Evolutionary conservation across 2,888 invertebrate species (phyloP).

Genomic region (Druceiella hillmani): DNA sequence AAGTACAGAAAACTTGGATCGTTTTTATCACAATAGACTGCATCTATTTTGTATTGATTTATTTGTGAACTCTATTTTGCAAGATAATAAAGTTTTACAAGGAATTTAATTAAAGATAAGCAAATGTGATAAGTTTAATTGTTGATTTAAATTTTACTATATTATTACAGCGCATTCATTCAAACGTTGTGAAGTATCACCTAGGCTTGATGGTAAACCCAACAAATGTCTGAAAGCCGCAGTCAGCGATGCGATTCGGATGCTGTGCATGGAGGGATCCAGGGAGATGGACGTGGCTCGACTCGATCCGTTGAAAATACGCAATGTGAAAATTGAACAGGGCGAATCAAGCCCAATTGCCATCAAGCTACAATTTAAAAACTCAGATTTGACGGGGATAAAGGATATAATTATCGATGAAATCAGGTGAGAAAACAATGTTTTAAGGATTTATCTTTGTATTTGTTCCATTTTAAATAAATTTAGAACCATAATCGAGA

Average conservation of each 20-base stretch:
- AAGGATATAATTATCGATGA: conserved; percentile 4
- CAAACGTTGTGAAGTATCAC: conserved; percentile 25
- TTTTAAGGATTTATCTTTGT: too few species aligned
- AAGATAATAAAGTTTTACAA: too few species aligned
- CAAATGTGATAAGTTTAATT: too few species aligned
- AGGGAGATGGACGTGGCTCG: conserved; percentile 10
- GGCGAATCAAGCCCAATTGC: conserved; percentile 9
- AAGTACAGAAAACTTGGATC: too few species aligned
- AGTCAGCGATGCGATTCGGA: conserved; percentile 21
- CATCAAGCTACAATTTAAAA: conserved; percentile 13
- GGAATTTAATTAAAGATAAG: too few species aligned
- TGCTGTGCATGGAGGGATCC: conserved; percentile 22
- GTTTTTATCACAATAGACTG: too few species aligned
- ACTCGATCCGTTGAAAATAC: conserved; percentile 16
- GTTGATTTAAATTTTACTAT: too few species aligned
- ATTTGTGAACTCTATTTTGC: too few species aligned
- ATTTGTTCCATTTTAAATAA: too few species aligned
- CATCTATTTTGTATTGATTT: too few species aligned
- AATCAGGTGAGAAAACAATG: conserved; percentile 17
- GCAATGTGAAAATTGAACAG: background rate
- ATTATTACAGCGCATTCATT: conserved; percentile 28
- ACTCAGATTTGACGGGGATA: conserved; percentile 14
- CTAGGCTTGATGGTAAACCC: conserved; percentile 24
- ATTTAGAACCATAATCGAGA: too few species aligned
- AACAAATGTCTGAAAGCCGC: conserved; percentile 27